Percentiles rank a stretch among this genome's conserved stretches.
Evolutionary conservation across 2,113 vertebrate genomes (phyloP).

Genomic region (Poeciliopsis retropinna): DNA sequence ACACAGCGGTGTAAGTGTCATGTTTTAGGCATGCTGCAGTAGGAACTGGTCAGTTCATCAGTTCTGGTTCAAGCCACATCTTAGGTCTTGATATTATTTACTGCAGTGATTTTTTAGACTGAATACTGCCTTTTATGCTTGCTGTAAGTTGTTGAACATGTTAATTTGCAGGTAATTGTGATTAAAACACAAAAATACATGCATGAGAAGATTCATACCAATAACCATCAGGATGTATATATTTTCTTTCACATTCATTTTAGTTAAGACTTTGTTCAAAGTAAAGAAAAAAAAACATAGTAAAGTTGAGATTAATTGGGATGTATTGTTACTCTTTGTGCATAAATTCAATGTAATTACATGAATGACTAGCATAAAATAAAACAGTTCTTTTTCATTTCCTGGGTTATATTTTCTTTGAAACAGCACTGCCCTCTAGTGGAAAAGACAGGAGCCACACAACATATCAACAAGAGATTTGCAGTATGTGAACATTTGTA

Average conservation of each 20-base stretch:
- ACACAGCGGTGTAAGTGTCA: not conserved
- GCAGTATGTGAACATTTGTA: too few relatives aligned
- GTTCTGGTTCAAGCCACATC: too few relatives aligned
- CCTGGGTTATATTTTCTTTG: not conserved
- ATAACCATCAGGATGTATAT: too few relatives aligned
- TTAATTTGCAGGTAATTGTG: not conserved
- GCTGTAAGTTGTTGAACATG: not conserved
- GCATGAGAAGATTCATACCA: not conserved
- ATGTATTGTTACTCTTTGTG: not conserved
- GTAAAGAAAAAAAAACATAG: not conserved
- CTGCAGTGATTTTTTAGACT: not conserved
- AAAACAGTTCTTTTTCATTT: not conserved
- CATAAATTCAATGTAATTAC: not conserved
- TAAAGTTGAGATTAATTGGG: not conserved
- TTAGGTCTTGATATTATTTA: not conserved
- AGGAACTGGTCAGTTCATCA: not conserved
- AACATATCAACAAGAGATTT: not conserved
- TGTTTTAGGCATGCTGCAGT: not conserved
- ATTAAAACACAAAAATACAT: not conserved
- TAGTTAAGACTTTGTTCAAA: not conserved
- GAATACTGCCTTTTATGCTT: not conserved
- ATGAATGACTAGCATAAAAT: not conserved
- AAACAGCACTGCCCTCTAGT: slow-evolving; percentile 17
- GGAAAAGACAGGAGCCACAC: slow-evolving; percentile 1
- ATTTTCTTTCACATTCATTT: not conserved